Evolutionary conservation across 2,888 invertebrate species (phyloP), one percentile per base, ranked within the genome.

Genomic region (Ornithoptera priamus): DNA sequence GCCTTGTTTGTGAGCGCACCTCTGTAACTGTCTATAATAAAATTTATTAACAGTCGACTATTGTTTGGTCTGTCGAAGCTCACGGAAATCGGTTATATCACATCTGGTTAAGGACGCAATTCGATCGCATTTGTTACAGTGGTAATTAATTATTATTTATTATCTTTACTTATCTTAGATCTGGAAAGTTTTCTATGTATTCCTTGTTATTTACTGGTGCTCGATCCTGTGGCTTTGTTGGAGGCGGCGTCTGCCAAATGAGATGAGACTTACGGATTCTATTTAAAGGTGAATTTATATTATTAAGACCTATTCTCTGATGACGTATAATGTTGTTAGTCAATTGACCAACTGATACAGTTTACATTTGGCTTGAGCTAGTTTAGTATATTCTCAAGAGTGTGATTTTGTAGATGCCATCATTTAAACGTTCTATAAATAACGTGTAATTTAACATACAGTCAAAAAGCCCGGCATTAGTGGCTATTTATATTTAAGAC

Each of bases 1-100:
- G 71, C 62, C 57, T 57, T 53, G 64, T 61, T 53, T 65, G 59
- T 59, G 63, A 60, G 50, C 65, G 64, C 46, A 70, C 64, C 65
- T 65, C 70, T 64, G 69, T 69, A 60, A 65, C 69, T 69, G 70
- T 70, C 66, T 66, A 63, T 70, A 64, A 70, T 67, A 67, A 67
- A 67, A 70, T 70, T 70, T 70, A 70, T 70, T 67, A 60, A 63
- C 70, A 22, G 24, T 20, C n/a, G 60, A 63, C 63, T 58, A 53
- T 67, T 70, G 70, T 70, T 70, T 67, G 66, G 36, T 62, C 50
- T 60, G 62, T 63, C 24, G 61, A 65, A n/a, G 63, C 39, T 30
- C 30, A 69, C 62, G 66, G 66, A 70, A 66, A 66, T 62, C 53
- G 50, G 39, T 65, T 66, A 50, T 70, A 62, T 58, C 58, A 59